Evolutionary conservation across 2,113 vertebrate genomes (phyloP), one percentile per base, ranked within the genome.

Genomic region (Megaceryle maxima): DNA sequence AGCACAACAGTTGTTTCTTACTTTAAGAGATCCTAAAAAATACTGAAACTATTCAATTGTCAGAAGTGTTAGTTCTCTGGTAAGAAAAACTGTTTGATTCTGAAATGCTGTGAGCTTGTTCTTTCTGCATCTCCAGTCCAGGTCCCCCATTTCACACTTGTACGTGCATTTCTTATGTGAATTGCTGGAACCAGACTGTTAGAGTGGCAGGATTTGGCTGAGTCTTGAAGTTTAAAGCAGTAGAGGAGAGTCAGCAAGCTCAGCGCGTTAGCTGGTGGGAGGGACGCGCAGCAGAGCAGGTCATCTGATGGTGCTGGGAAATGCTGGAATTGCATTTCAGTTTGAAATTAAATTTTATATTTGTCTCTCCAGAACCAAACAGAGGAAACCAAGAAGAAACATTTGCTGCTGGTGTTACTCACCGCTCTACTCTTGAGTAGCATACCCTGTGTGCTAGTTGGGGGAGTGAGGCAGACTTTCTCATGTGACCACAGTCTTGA

Each of bases 321-420:
- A 56, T 91, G 87, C 94, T 86, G 87, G 92, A 94, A 66, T 95
- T 89, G 87, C 78, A 29, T 90, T 97, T 97, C 91, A 93, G 51
- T 92, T 91, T 68, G 88, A 88, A 75, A 29, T 93, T 82, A 62
- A 94, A 78, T 94, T 93, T 94, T 80, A 3, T 86, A 33, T 96
- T 93, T 91, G 29, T 93, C 79, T 90, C 69, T 46, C 82, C 80
- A 92, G 82, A 97, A 84, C 78, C 67, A 93, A 92, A 91, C 86
- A 96, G 77, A 94, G 89, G 67, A 96, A 97, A 39, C 76, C 50
- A 72, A 90, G 90, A 67, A 87, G 90, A 92, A 97, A 50, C 69
- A n/a, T 90, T 94, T 92, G 73, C 89, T 97, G 92, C 95, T 96
- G 86, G 90, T 97, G 84, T 85, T 85, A 57, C 69, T 76, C 28